Conservation (phyloP, 2,113 vertebrate genomes). For the Psittacula cyanocephala region DNA sequence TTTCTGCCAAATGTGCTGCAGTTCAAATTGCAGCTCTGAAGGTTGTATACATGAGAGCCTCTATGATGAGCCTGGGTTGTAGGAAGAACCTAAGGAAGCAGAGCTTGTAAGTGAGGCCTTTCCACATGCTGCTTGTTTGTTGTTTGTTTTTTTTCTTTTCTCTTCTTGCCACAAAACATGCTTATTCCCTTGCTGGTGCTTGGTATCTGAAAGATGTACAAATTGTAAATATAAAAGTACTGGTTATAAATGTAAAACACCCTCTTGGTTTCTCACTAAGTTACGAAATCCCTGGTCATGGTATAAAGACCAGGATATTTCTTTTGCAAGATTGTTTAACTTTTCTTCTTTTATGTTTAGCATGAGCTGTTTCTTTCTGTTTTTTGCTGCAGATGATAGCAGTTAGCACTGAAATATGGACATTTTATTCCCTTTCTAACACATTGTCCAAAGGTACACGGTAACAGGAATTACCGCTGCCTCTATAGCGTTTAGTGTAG, state of each 20-base stretch:
- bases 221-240: not conserved
- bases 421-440: not conserved
- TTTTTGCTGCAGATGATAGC: not conserved
- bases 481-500: not conserved
- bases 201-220: not conserved
- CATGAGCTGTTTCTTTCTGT: not conserved
- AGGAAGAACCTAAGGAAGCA: not conserved
- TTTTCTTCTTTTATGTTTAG: not conserved
- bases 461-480: not conserved
- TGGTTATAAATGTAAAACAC: not conserved
- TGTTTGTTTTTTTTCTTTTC: not conserved
- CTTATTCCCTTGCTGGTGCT: not conserved
- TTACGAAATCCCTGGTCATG: not conserved
- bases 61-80: not conserved
- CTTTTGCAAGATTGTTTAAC: not conserved
- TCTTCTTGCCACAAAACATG: not conserved
- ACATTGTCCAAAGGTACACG: not conserved
- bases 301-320: not conserved
- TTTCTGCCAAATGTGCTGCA: not conserved
- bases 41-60: not conserved
- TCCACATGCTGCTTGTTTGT: not conserved
- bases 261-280: not conserved
- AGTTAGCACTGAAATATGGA: not conserved
- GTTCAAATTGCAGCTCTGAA: not conserved
- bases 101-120: not conserved